phyloP scores from a whole-genome alignment of 2,113 vertebrate species.

The Osmerus mordax region DNA sequence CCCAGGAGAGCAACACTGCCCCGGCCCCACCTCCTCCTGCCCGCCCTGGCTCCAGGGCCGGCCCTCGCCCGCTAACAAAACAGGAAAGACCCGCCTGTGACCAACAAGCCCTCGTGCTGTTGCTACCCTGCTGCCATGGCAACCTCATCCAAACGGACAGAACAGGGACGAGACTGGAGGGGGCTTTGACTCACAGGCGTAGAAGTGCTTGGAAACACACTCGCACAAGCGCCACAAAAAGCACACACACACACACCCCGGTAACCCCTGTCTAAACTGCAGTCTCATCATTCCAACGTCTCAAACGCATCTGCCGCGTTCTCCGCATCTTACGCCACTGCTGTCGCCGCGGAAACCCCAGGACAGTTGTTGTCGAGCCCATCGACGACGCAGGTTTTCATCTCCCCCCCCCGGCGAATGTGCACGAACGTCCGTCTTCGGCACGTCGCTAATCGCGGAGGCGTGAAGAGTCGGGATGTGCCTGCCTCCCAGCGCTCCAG shows the following conservation, averaged over 20 bases:
- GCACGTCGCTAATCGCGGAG: too few relatives aligned
- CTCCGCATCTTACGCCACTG: too few relatives aligned
- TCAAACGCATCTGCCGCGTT: too few relatives aligned
- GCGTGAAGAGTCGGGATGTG: too few relatives aligned
- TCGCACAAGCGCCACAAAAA: background rate
- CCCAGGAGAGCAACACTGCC: slow-evolving; percentile 33
- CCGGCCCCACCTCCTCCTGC: slow-evolving; percentile 27
- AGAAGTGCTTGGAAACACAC: background rate
- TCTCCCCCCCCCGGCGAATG: too few relatives aligned
- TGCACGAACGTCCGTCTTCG: too few relatives aligned
- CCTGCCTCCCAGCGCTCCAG: slow-evolving; percentile 42
- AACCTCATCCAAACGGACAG: slow-evolving; percentile 18
- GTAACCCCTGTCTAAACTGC: background rate
- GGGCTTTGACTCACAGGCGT: background rate
- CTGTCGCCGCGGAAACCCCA: too few relatives aligned
- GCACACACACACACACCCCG: background rate
- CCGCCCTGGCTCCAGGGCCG: slow-evolving; percentile 55
- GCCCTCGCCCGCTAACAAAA: slow-evolving; percentile 56
- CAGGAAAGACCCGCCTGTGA: slow-evolving; percentile 61
- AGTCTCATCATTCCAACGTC: background rate
- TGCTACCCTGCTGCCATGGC: slow-evolving; percentile 30
- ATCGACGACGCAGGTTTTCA: too few relatives aligned
- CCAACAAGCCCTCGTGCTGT: slow-evolving; percentile 53
- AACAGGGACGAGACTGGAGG: background rate
- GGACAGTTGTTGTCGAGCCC: too few relatives aligned